Evolutionary conservation across 1,140 invertebrate species (phyloP).

Genomic region (Diuraphis noxia): DNA sequence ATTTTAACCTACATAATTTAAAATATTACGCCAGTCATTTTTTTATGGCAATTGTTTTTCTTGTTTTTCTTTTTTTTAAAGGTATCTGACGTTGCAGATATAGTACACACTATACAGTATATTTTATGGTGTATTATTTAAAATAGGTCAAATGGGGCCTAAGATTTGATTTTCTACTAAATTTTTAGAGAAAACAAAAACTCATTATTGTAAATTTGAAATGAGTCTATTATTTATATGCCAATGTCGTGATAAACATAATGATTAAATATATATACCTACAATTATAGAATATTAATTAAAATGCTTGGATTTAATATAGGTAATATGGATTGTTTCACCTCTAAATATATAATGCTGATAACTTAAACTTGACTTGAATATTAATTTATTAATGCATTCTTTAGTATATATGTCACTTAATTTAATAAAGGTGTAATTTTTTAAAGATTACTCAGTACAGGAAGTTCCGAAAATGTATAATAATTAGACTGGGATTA

Average conservation of each 20-base stretch:
- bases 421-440: not conserved
- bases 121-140: not conserved
- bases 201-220: not conserved
- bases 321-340: not conserved
- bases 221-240: not conserved
- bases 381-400: not conserved
- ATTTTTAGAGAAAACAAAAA: not conserved
- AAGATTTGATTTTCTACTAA: not conserved
- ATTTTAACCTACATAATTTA: slow-evolving; percentile 40
- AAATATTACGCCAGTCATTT: slow-evolving; percentile 23
- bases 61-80: not conserved
- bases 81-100: not conserved
- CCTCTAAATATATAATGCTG: not conserved
- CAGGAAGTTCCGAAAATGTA: not conserved
- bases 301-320: not conserved
- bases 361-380: not conserved
- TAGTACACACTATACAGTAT: not conserved
- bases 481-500: too few relatives aligned
- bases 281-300: not conserved
- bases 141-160: not conserved
- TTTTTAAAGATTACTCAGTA: not conserved
- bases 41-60: slow-evolving; percentile 21
- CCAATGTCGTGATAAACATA: not conserved
- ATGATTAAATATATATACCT: not conserved
- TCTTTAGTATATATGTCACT: not conserved